phyloP scores from a whole-genome alignment of 2,797 vertebrate genomes.

The Xenops minutus region DNA sequence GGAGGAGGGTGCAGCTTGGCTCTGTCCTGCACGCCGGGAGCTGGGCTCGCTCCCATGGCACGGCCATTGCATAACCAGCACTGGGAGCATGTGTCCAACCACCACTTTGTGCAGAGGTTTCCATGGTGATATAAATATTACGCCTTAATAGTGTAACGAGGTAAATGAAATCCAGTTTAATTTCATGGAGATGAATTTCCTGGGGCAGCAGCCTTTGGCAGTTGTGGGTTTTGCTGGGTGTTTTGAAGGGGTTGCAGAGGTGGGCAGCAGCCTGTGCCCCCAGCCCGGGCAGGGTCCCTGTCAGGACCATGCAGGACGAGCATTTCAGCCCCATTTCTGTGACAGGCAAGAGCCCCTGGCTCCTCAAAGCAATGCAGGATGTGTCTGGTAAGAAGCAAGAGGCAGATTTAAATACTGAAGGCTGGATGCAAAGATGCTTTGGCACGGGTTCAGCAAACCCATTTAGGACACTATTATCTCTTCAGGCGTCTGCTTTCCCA shows the following conservation, averaged over 20 bases:
- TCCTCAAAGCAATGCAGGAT: not conserved
- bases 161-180: conserved; percentile 47
- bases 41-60: not conserved
- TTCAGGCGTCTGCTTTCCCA: conserved; percentile 48
- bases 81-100: not conserved
- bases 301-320: not conserved
- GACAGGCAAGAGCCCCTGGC: not conserved
- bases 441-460: conserved; percentile 39
- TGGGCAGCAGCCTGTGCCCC: not conserved
- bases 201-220: not conserved
- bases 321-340: not conserved
- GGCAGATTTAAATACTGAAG: not conserved
- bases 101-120: conserved; percentile 13
- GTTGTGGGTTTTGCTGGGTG: not conserved
- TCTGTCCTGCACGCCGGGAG: not conserved
- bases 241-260: not conserved
- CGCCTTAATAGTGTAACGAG: not conserved
- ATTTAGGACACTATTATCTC: conserved; percentile 55
- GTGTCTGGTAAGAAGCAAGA: not conserved
- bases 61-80: conserved; percentile 12
- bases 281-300: not conserved
- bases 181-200: conserved; percentile 4
- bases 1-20: not conserved
- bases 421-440: conserved; percentile 46
- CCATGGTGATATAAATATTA: conserved; percentile 53